Percentiles rank a stretch among this genome's conserved stretches.
phyloP scores from a whole-genome alignment of 2,797 vertebrate species.

The Falco biarmicus region DNA sequence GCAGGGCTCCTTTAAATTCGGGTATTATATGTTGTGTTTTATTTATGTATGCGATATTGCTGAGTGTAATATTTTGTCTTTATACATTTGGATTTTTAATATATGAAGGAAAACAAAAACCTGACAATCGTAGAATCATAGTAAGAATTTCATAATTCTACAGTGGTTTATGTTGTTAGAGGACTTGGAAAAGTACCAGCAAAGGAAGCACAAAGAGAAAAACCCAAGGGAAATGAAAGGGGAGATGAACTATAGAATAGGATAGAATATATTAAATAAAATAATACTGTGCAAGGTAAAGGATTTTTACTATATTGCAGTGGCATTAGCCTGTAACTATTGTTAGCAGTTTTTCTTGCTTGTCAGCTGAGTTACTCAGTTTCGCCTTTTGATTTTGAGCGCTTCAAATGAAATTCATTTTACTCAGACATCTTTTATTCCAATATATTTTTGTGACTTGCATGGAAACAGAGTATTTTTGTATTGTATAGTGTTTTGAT shows the following conservation, averaged over 20 bases:
- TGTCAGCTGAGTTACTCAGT: background rate
- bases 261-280: background rate
- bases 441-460: background rate
- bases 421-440: background rate
- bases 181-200: background rate
- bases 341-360: background rate
- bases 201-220: background rate
- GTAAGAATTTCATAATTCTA: background rate
- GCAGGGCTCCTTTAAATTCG: background rate
- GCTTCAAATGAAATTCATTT: background rate
- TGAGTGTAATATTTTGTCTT: background rate
- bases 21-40: background rate
- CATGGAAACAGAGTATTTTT: background rate
- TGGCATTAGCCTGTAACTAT: background rate
- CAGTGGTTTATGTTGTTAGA: background rate
- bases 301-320: background rate
- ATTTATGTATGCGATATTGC: background rate
- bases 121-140: background rate
- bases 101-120: background rate
- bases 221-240: background rate
- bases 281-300: background rate
- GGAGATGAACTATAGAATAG: background rate
- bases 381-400: background rate
- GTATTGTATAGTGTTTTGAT: background rate
- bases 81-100: background rate